Evolutionary conservation across 2,797 vertebrate genomes (phyloP).

Genomic region (Sarcophilus harrisii): DNA sequence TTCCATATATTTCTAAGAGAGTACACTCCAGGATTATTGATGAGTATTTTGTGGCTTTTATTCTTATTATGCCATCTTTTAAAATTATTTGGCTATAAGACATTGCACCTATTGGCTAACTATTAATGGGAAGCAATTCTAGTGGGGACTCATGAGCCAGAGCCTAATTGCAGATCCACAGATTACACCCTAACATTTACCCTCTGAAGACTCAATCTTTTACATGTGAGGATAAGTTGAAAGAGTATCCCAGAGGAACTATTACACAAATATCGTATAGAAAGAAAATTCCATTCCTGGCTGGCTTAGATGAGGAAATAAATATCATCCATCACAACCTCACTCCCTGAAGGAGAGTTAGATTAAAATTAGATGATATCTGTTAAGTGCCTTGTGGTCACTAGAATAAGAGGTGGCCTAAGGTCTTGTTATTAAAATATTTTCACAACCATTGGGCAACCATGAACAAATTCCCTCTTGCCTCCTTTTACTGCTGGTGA

Average conservation of each 20-base stretch:
- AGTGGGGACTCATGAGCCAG: background rate
- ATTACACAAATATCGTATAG: background rate
- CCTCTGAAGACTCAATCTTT: background rate
- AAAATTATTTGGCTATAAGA: background rate
- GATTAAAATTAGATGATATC: constrained; percentile 39
- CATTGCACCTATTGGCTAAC: background rate
- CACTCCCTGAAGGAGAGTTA: background rate
- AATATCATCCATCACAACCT: background rate
- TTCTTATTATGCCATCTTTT: background rate
- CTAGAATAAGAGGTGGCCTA: background rate
- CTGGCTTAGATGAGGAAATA: background rate
- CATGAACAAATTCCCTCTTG: background rate
- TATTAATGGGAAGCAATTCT: background rate
- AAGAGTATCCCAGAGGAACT: background rate
- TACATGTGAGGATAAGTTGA: background rate
- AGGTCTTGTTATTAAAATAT: constrained; percentile 9
- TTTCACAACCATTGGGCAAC: background rate
- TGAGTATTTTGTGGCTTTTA: background rate
- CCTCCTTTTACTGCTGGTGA: background rate
- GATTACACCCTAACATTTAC: background rate
- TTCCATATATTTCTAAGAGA: background rate
- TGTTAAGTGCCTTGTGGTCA: background rate
- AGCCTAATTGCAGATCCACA: background rate
- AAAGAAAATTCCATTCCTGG: background rate
- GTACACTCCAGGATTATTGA: background rate